Conservation (phyloP, 2,113 vertebrate species). For the Nannospalax galili region DNA sequence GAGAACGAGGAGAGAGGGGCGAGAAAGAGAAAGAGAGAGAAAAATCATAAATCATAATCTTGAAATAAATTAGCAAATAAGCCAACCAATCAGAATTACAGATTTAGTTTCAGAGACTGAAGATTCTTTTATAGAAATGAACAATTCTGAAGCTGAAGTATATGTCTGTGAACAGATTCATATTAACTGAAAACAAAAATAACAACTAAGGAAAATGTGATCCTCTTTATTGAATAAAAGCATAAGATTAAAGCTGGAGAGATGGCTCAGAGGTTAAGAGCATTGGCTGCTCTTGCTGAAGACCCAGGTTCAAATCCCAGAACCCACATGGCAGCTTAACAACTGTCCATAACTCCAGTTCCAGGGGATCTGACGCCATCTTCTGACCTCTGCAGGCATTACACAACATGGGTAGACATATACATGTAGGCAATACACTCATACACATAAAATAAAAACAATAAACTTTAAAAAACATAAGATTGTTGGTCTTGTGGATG, state of each 20-base stretch:
- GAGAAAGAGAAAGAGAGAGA: neutral
- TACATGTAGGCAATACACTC: too few species aligned
- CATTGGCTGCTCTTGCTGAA: too few species aligned
- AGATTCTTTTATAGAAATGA: neutral
- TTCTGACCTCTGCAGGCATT: too few species aligned
- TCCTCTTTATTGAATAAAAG: neutral
- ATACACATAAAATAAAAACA: too few species aligned
- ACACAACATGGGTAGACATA: too few species aligned
- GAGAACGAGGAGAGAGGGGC: too few species aligned
- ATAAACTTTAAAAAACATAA: neutral
- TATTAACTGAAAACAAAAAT: slow-evolving; percentile 17
- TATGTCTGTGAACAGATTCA: neutral
- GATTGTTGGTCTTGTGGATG: neutral
- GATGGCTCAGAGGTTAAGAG: too few species aligned
- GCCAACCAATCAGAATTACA: neutral
- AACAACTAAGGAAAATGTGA: neutral
- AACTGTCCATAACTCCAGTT: too few species aligned
- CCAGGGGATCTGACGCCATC: too few species aligned
- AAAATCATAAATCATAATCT: neutral
- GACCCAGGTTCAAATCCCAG: too few species aligned
- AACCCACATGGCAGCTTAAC: too few species aligned
- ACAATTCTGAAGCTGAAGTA: neutral
- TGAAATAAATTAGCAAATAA: slow-evolving; percentile 8
- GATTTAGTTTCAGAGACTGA: neutral
- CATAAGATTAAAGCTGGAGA: too few species aligned